A percentile compares a stretch with the other conserved stretches of the same genome.
Evolutionary conservation across 2,797 vertebrate genomes (phyloP).

Genomic region (Falco novaeseelandiae): DNA sequence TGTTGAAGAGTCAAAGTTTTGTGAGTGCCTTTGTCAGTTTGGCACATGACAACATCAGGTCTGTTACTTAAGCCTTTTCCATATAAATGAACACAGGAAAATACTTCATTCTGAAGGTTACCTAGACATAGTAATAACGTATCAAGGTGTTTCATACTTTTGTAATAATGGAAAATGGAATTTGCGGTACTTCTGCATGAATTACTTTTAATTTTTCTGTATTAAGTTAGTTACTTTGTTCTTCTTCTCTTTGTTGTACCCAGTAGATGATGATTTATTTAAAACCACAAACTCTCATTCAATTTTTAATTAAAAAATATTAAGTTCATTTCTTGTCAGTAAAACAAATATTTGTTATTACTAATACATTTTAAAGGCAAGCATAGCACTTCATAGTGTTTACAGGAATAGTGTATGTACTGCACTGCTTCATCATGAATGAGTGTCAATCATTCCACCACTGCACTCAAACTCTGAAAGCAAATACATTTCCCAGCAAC

Average conservation of each 20-base stretch:
- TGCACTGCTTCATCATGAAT: not conserved
- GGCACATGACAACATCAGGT: not conserved
- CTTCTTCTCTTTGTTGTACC: constrained; percentile 1
- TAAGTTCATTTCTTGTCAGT: constrained; percentile 41
- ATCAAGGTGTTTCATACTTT: not conserved
- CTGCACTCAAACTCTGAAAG: constrained; percentile 8
- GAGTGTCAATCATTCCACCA: not conserved
- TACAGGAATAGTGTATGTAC: not conserved
- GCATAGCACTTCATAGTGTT: not conserved
- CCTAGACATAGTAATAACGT: not conserved
- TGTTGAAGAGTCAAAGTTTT: not conserved
- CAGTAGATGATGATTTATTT: constrained; percentile 35
- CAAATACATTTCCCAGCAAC: not conserved
- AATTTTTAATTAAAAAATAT: constrained; percentile 61
- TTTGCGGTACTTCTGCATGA: constrained; percentile 7
- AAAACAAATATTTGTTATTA: constrained; percentile 65
- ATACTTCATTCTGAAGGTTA: not conserved
- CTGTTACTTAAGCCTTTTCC: not conserved
- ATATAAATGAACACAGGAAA: not conserved
- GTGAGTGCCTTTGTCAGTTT: not conserved
- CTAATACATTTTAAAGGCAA: constrained; percentile 50
- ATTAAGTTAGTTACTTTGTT: constrained; percentile 18
- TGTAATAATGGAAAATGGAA: not conserved
- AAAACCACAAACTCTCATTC: constrained; percentile 24
- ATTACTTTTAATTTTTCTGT: constrained; percentile 22